Base-by-base conservation (phyloP, 2,113 vertebrate species). In the Lanius ludovicianus region DNA sequence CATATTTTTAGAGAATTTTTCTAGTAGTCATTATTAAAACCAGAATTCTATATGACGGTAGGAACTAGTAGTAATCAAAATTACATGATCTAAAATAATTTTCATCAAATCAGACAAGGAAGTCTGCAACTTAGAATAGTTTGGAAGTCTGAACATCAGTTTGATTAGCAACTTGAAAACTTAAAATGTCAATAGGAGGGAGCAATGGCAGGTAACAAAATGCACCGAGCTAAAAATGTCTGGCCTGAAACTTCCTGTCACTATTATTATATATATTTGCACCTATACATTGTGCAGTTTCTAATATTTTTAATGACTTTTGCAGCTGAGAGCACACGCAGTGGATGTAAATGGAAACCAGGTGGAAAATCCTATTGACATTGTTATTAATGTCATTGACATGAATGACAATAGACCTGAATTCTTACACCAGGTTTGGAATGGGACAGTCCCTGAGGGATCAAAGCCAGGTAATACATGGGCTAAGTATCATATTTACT, bases 291-390 rank as follows among this genome's bases (percentile, higher is more conserved):
- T 92, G 85, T 97, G 82, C 95, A 97, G 53, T 82, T 96, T 95
- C 42, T 95, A 92, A 93, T 69, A 56, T 49, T 90, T 97, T 4
- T 44, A 53, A 90, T 97, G 30, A 46, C 60, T 95, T 97, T 97
- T 97, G 64, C 98, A 99, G 99, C 97, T 99, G 97, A 98, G 99
- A 96, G 99, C 99, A 6, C 99, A 99, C 3, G 99, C 99, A 12
- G 99, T 99, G 95, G 99, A 99, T 97, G 98, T 99, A 96, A 99
- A 99, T 67, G 99, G 99, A 94, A 99, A 99, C 97, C 99, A 99
- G 93, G 99, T 99, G 97, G 99, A 99, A 98, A 99, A 99, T 96
- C 99, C 99, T 37, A 99, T 99, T 92, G 99, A 99, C 95, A 99
- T 99, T 60, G 98, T 99, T 97, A 99, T 99, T 98, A 99, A 99